Evolutionary conservation across 2,113 vertebrate species (phyloP), one percentile per base, ranked within the genome.

Genomic region (Sebastes schlegelii): DNA sequence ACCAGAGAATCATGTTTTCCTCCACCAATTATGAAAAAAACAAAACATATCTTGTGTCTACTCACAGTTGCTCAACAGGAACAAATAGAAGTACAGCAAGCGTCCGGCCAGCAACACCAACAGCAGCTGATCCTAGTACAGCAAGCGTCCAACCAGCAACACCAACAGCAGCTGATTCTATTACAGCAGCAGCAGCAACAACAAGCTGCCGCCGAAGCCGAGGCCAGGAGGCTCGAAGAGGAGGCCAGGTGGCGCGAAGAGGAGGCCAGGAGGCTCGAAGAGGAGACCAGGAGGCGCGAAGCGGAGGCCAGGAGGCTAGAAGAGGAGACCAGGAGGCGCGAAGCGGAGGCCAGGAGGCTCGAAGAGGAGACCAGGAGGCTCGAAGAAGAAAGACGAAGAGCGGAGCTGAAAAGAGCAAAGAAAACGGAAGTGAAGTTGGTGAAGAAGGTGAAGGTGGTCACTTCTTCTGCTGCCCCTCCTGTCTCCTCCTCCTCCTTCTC

Each of bases 31-130:
- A 4, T 67, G 5, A 55, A 9, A 4, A 49, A 55, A 55, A 55
- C 13, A 73, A 74, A 46, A 8, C 19, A 17, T 11, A 19, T 13
- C 6, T 46, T 61, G 1, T 81, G 10, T 60, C 46, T 43, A 2
- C 63, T 26, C 58, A 62, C 80, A 93, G 91, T 71, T 79, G 43
- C 16, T 2, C 61, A 62, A 0, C 61, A 84, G 58, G 72, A 66
- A 6, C 49, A 89, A 3, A 40, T 60, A 26, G 85, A 82, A 34
- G 6, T 5, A 17, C 76, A 92, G 4, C 63, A 91, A 67, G n/a
- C 4, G 10, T 12, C 40, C 0, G 46, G 71, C 2, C 77, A 74
- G n/a, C 71, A 72, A 4, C 55, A 1, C 0, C 82, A 84, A 1
- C 83, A 80, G 3, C 80, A 83, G 13, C 2, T 75, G 34, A 19